These are phyloP conservation scores for Greenwoodochromis staneri DNA, from an alignment of 2,113 vertebrate genomes.

Conservation along the genomic window DNA sequence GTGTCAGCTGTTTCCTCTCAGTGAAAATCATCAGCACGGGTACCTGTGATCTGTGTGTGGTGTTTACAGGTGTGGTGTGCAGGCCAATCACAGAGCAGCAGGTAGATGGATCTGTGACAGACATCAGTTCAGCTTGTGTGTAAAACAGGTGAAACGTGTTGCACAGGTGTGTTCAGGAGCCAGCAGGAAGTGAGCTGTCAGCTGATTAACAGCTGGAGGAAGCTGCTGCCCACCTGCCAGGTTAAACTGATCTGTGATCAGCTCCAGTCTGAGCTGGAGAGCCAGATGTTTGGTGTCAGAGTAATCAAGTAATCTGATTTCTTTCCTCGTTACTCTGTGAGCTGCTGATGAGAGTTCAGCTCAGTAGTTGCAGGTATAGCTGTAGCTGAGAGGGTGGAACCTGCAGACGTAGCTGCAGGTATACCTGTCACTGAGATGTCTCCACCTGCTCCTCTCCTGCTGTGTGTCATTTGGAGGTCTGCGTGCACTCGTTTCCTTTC, in stretches of 20 bases:
- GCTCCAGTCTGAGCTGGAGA: not conserved
- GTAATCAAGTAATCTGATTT: not conserved
- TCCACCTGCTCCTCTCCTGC: not conserved
- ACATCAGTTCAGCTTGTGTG: not conserved
- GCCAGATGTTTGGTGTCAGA: not conserved
- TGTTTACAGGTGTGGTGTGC: not conserved
- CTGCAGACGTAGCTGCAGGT: not conserved
- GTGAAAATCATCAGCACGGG: not conserved
- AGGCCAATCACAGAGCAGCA: not conserved
- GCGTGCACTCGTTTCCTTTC: constrained; percentile 54
- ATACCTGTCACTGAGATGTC: not conserved
- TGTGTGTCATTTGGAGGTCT: not conserved
- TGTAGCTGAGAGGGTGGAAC: not conserved
- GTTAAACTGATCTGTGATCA: not conserved
- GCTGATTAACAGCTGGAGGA: not conserved
- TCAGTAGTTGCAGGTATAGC: not conserved
- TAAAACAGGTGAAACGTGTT: not conserved
- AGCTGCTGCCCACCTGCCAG: not conserved
- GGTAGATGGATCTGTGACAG: not conserved
- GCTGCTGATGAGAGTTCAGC: not conserved
- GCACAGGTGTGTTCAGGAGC: not conserved
- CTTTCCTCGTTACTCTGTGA: not conserved
- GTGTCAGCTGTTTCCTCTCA: not conserved
- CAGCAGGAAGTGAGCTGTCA: not conserved
- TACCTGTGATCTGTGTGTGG: not conserved